Conservation (phyloP, 2,797 vertebrate species). For the Parotocinclus haroldoi region DNA sequence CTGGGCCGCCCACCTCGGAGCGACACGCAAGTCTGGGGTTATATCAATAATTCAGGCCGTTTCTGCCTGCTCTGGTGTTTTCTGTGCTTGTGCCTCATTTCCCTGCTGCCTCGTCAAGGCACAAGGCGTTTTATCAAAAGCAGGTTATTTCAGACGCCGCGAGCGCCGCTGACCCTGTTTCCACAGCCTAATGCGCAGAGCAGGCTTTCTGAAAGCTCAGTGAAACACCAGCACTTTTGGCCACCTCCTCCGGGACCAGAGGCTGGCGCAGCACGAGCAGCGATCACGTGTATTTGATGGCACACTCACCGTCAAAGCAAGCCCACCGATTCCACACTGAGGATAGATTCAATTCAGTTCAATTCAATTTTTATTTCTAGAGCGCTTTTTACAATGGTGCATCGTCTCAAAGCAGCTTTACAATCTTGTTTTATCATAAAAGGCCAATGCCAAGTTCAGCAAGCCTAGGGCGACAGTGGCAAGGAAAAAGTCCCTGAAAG, state of each 20-base stretch:
- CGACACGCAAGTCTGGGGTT: slow-evolving; percentile 34
- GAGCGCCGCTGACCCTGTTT: slow-evolving; percentile 21
- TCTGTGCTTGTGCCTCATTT: slow-evolving; percentile 11
- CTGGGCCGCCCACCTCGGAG: not conserved
- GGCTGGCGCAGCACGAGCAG: slow-evolving; percentile 14
- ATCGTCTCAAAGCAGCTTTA: too few species aligned
- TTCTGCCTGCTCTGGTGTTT: slow-evolving; percentile 50
- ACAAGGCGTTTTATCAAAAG: slow-evolving; percentile 32
- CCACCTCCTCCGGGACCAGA: slow-evolving; percentile 16
- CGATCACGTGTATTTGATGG: slow-evolving; percentile 27
- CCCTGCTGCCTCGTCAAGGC: slow-evolving; percentile 3
- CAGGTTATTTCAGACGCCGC: slow-evolving; percentile 20
- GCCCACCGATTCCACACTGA: too few species aligned
- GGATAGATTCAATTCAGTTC: too few species aligned
- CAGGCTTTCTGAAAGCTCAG: slow-evolving; percentile 11
- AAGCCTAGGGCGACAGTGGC: too few species aligned
- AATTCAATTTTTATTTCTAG: too few species aligned
- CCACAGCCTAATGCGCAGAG: slow-evolving; percentile 19
- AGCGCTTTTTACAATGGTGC: too few species aligned
- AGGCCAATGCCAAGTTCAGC: too few species aligned
- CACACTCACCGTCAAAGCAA: too few species aligned
- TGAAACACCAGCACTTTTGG: slow-evolving; percentile 21
- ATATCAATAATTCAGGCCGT: slow-evolving; percentile 65
- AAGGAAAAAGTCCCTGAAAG: too few species aligned
- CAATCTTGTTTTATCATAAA: too few species aligned